Conservation (phyloP, 2,113 vertebrate genomes). For the Pongo abelii region DNA sequence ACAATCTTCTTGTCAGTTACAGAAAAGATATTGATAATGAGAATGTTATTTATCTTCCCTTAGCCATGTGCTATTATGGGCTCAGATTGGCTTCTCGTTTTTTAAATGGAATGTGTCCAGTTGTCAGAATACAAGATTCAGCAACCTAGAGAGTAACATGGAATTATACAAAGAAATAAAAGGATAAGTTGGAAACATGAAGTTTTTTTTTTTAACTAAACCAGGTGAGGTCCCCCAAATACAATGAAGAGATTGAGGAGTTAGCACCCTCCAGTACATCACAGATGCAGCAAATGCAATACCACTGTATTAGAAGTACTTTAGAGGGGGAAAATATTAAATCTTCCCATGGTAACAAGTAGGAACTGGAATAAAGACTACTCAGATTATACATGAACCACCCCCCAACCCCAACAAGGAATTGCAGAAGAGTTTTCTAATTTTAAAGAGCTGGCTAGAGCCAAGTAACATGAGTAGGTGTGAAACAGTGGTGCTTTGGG, state of each 20-base stretch:
- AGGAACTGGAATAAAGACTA: background rate
- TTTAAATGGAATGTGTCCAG: background rate
- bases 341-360: background rate
- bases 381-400: background rate
- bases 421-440: background rate
- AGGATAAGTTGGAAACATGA: background rate
- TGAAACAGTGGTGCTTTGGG: background rate
- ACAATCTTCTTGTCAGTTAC: background rate
- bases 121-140: background rate
- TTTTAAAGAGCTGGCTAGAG: background rate
- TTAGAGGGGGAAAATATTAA: background rate
- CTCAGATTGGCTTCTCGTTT: background rate
- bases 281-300: background rate
- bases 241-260: too few species aligned
- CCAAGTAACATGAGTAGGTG: background rate
- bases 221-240: background rate
- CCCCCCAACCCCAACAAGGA: background rate
- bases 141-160: background rate
- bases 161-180: conserved; percentile 12
- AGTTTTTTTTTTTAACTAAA: background rate
- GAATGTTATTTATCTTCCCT: background rate
- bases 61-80: background rate
- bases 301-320: background rate
- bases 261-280: accelerated
- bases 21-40: background rate